A percentile compares a stretch with the other conserved stretches of the same genome.
phyloP scores from a whole-genome alignment of 2,888 invertebrate species.

The Cetonia aurata region DNA sequence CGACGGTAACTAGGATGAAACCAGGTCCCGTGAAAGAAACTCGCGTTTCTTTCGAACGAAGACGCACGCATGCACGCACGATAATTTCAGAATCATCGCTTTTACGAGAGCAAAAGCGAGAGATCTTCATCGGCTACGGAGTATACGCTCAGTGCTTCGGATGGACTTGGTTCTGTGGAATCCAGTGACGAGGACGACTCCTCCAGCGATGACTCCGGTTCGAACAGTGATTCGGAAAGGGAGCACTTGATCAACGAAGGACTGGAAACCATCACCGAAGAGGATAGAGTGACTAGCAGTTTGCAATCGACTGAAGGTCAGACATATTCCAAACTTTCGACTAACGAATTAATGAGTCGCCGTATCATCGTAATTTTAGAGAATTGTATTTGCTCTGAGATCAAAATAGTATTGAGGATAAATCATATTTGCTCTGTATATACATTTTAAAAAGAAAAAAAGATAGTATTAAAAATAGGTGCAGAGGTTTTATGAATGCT shows the following conservation, averaged over 20 bases:
- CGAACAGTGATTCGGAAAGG: constrained; percentile 58
- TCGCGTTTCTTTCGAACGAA: constrained; percentile 53
- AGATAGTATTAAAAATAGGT: no score
- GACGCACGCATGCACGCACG: constrained; percentile 21
- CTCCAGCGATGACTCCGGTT: constrained; percentile 51
- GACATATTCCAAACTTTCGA: background rate
- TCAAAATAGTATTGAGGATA: no score
- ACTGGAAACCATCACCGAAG: constrained; percentile 65
- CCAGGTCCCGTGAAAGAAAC: constrained; percentile 52
- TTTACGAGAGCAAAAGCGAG: constrained; percentile 49
- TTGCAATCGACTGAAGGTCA: constrained; percentile 50
- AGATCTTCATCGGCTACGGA: constrained; percentile 47
- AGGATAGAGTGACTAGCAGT: constrained; percentile 61
- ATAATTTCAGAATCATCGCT: constrained; percentile 43
- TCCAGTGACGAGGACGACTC: constrained; percentile 48
- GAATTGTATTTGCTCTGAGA: background rate
- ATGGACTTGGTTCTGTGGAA: constrained; percentile 48
- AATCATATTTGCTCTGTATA: no score
- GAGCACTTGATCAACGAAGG: constrained; percentile 60
- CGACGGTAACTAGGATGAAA: constrained; percentile 24
- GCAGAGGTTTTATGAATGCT: no score
- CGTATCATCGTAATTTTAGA: background rate
- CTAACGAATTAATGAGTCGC: background rate
- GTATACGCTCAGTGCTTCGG: constrained; percentile 49
- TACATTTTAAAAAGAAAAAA: no score